Percentiles rank a stretch among this genome's conserved stretches.
Conservation (phyloP, 2,888 invertebrate species). For the Cantharis nigra region DNA sequence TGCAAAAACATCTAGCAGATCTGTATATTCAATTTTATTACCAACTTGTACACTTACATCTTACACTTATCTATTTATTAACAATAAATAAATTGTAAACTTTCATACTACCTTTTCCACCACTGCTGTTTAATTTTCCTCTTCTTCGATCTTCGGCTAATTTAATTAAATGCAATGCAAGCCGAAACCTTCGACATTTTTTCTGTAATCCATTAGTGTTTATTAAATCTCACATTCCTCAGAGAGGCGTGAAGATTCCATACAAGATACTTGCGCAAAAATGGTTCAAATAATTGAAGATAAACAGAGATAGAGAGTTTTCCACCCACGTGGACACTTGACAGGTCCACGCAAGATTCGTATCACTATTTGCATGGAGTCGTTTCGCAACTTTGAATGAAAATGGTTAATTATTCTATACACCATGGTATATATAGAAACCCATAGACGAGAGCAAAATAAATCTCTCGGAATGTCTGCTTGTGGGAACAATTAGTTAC, state of each 20-base stretch:
- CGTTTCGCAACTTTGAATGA: slow-evolving; percentile 38
- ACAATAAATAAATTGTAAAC: not conserved
- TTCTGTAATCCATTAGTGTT: not conserved
- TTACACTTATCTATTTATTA: not conserved
- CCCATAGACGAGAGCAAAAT: not conserved
- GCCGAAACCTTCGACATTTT: not conserved
- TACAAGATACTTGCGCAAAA: slow-evolving; percentile 29
- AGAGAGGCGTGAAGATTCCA: slow-evolving; percentile 49
- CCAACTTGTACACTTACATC: not conserved
- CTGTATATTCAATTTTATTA: slow-evolving; percentile 15
- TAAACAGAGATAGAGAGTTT: slow-evolving; percentile 47
- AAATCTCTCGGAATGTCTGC: not conserved
- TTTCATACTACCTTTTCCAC: not conserved
- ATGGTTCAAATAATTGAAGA: slow-evolving; percentile 28
- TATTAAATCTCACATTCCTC: slow-evolving; percentile 37
- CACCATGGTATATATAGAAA: slow-evolving; percentile 15
- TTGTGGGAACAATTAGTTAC: not conserved
- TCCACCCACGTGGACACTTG: slow-evolving; percentile 56
- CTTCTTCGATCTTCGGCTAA: not conserved
- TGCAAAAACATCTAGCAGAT: slow-evolving; percentile 35
- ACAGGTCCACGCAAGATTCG: slow-evolving; percentile 52
- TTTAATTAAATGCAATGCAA: not conserved
- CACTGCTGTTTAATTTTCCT: not conserved
- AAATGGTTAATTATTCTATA: slow-evolving; percentile 4
- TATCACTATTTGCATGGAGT: slow-evolving; percentile 50